Base-by-base conservation (phyloP, 2,113 vertebrate species). In the Sinocyclocheilus anophthalmus region DNA sequence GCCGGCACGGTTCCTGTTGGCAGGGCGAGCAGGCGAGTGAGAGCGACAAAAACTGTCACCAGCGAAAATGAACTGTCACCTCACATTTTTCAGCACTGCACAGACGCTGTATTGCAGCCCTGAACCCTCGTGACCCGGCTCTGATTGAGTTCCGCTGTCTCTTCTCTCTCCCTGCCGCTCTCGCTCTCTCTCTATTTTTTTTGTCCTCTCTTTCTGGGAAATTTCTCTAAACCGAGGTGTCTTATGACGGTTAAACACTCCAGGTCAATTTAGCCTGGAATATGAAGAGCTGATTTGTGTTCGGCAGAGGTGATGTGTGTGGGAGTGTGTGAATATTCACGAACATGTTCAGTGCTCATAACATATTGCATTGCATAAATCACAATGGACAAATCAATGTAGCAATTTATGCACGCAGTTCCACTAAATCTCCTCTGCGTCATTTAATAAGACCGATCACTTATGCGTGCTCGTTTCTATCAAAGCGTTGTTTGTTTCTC, bases 131-230 rank as follows among this genome's bases (percentile, higher is more conserved):
- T 93, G 95, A 95, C 96, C 95, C 90, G 86, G 92, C 93, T 93
- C 95, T 97, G 96, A 97, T 97, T 96, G 96, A 97, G 96, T 97
- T 96, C 96, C 94, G 94, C 94, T 95, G 95, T 95, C 95, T 96
- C 89, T 90, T 93, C 95, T 94, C 94, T 94, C 93, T 48, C 61
- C 18, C 83, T 1, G 10, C 1, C 45, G 0, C 45, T 10, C 75
- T 42, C 86, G 0, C 70, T n/a, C 48, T 50, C 48, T 50, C 48
- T 50, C 67, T 37, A 37, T 70, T 70, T 70, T 70, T 70, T 26
- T 26, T 26, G 26, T 26, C 45, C 70, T 82, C 65, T 73, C 77
- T 50, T 50, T 67, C 80, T 75, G 14, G 87, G 72, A 72, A 73
- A 65, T 83, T 9, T 83, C 18, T 69, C 65, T 39, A 83, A 72